Evolutionary conservation across 2,888 invertebrate species (phyloP).

Genomic region (Liodrosophila aerea): DNA sequence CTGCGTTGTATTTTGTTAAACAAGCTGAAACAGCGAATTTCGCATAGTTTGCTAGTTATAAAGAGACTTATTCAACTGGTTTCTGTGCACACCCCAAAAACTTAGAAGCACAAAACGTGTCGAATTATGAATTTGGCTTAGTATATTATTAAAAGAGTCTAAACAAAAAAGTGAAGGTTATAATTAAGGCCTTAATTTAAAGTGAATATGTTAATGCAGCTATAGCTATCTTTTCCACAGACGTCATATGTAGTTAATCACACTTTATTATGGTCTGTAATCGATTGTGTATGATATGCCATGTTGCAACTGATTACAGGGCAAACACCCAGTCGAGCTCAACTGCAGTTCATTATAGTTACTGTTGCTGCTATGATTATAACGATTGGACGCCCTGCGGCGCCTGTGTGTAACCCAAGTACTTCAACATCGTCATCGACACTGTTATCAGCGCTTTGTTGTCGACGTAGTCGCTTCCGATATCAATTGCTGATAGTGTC

Average conservation of each 20-base stretch:
- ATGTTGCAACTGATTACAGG: slow-evolving; percentile 9
- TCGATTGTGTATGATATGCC: no score
- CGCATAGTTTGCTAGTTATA: neutral
- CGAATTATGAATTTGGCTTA: no score
- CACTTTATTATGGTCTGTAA: no score
- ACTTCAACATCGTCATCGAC: slow-evolving; percentile 12
- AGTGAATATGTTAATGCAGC: no score
- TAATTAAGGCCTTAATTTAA: no score
- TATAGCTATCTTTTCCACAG: no score
- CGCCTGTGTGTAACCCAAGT: slow-evolving; percentile 31
- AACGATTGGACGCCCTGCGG: slow-evolving; percentile 30
- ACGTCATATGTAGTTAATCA: no score
- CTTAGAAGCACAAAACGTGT: neutral
- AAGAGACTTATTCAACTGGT: neutral
- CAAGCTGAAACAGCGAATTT: neutral
- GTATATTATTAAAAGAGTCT: no score
- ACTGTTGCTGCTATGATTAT: neutral
- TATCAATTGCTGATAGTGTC: slow-evolving; percentile 54
- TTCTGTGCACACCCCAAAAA: neutral
- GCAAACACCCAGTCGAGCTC: slow-evolving; percentile 7
- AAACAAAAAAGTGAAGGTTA: no score
- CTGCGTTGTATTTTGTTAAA: no score
- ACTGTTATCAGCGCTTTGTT: slow-evolving; percentile 29
- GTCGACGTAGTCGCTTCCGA: slow-evolving; percentile 53
- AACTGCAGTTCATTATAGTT: no score